These are phyloP conservation scores for Tigriopus californicus DNA, from an alignment of 2,888 invertebrate species.

Conservation along the genomic window DNA sequence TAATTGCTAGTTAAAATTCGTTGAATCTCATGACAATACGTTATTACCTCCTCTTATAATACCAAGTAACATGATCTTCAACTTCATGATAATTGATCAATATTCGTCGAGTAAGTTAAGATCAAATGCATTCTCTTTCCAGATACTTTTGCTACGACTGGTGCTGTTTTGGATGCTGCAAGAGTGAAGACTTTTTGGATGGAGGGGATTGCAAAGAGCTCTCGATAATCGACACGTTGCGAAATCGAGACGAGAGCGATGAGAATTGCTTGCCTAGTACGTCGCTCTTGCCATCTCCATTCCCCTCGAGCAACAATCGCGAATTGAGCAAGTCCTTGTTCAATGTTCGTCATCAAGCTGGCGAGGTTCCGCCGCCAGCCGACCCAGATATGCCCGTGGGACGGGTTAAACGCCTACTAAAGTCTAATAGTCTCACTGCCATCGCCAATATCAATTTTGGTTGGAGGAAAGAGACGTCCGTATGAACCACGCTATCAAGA, in stretches of 20 bases:
- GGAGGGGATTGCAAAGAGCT: conserved; percentile 6
- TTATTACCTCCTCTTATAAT: too few relatives aligned
- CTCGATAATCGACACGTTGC: neutral
- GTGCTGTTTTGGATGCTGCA: conserved; percentile 6
- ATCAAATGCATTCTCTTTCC: too few relatives aligned
- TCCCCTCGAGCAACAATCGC: neutral
- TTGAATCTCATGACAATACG: too few relatives aligned
- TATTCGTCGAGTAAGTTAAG: too few relatives aligned
- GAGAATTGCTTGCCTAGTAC: neutral
- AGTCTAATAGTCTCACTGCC: conserved; percentile 6
- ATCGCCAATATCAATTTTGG: conserved; percentile 12
- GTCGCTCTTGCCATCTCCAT: neutral
- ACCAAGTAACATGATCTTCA: too few relatives aligned
- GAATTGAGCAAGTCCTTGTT: conserved; percentile 14
- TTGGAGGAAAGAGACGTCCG: conserved; percentile 15
- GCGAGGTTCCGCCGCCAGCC: neutral
- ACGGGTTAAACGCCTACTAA: neutral
- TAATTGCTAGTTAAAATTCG: too few relatives aligned
- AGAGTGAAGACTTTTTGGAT: conserved; percentile 6
- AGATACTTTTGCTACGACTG: conserved; percentile 9
- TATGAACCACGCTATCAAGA: neutral
- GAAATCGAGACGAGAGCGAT: neutral
- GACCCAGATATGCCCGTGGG: conserved; percentile 8
- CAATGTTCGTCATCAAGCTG: conserved; percentile 6
- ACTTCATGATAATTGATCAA: too few relatives aligned